Base-by-base conservation (phyloP, 2,113 vertebrate species). In the Epinephelus fuscoguttatus region DNA sequence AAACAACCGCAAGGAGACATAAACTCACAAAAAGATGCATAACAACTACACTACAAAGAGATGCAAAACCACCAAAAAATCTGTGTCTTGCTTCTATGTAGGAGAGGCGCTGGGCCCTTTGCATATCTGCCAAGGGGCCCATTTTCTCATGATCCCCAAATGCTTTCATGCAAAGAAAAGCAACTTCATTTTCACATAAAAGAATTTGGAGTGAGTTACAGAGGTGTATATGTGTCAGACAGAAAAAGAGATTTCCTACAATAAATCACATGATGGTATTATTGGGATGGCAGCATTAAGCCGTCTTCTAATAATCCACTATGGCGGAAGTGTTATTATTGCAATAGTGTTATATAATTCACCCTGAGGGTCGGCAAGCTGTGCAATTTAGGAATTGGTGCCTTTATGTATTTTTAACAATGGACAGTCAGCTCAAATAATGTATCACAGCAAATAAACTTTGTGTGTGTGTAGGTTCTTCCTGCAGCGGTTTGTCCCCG, bases 401-500 rank as follows among this genome's bases (percentile, higher is more conserved):
- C 49, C 4, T 37, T 40, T 63, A 47, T 70, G 75, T 71, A 53
- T 25, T 66, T 64, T 47, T 30, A 12, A 30, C 3, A 21, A n/a
- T 37, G 23, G 15, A 23, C 37, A 55, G 25, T 64, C 15, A 19
- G 21, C 37, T 76, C 19, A 42, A 61, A 67, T 55, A 30, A 45
- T 17, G 33, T 45, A 45, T 11, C 42, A 53, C 19, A 78, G 55
- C 21, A 50, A 55, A 57, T 49, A 27, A 30, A 23, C 55, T 70
- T 14, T 83, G 47, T 66, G 21, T 70, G 50, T 74, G 18, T 75
- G 2, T 50, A 99, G 98, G 93, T 98, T 90, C 91, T 99, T 99
- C 90, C 96, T 99, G 80, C 97, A 98, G 94, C 94, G 96, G 83
- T 99, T 99, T 89, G 92, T 96, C 68, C 92, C 95, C 1, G 95